Percentiles rank a stretch among this genome's conserved stretches.
Conservation (phyloP, 2,888 invertebrate species). For the Lycaena phlaeas region DNA sequence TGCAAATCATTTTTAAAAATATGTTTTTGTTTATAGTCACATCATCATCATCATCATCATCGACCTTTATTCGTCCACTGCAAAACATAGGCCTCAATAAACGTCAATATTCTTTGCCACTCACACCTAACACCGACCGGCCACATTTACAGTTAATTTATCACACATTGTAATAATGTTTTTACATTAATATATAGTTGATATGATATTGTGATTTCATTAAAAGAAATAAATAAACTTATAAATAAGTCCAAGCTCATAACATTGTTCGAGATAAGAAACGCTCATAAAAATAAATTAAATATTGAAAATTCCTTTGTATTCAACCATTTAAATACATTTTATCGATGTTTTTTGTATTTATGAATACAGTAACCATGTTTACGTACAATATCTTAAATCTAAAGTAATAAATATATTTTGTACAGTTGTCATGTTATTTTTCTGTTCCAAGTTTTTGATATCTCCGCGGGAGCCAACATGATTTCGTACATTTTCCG, state of each 20-base stretch:
- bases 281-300: slow-evolving; percentile 3
- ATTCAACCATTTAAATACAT: slow-evolving; percentile 3
- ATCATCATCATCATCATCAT: too few relatives aligned
- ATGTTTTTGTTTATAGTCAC: too few relatives aligned
- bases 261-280: slow-evolving; percentile 4
- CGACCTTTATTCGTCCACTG: too few relatives aligned
- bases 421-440: slow-evolving; percentile 30
- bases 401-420: slow-evolving; percentile 20
- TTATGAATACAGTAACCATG: background rate
- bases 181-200: too few relatives aligned
- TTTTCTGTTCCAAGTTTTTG: slow-evolving; percentile 39
- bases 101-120: too few relatives aligned
- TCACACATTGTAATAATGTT: too few relatives aligned
- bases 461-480: slow-evolving; percentile 53
- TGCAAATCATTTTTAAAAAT: too few relatives aligned
- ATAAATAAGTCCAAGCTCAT: slow-evolving; percentile 4
- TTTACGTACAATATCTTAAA: slow-evolving; percentile 13
- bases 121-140: too few relatives aligned
- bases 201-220: too few relatives aligned
- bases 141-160: too few relatives aligned
- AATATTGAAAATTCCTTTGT: slow-evolving; percentile 8
- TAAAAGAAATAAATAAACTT: background rate
- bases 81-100: too few relatives aligned
- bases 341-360: background rate
- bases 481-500: slow-evolving; percentile 45